Conservation (phyloP, 2,113 vertebrate genomes). For the Emydura subglobosa region DNA sequence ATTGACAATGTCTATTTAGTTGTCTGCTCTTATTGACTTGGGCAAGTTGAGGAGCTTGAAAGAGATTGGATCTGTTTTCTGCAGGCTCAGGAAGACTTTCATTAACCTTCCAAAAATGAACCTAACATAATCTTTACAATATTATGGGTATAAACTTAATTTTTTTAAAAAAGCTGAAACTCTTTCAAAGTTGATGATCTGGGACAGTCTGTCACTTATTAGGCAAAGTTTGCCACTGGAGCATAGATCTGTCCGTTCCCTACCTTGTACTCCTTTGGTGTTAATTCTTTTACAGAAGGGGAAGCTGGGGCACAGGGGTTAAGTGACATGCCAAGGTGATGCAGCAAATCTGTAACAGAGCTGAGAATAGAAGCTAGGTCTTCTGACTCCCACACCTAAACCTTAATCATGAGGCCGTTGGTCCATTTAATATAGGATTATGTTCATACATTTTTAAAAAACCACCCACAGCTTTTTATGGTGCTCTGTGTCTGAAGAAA, state of each 20-base stretch:
- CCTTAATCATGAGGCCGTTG: background rate
- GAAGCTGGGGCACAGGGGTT: background rate
- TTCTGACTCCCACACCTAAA: background rate
- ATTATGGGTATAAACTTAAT: accelerated
- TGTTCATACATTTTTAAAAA: accelerated
- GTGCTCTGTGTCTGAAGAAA: background rate
- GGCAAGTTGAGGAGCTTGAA: background rate
- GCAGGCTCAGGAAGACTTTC: background rate
- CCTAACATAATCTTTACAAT: accelerated
- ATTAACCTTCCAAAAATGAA: accelerated
- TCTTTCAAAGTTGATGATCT: accelerated
- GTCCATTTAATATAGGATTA: accelerated
- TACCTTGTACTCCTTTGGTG: accelerated
- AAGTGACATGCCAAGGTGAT: background rate
- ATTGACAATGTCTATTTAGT: background rate
- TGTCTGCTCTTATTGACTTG: background rate
- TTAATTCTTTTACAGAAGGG: background rate
- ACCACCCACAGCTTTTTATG: background rate
- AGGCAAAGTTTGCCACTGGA: background rate
- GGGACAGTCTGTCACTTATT: background rate
- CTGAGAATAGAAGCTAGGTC: accelerated
- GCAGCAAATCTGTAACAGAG: background rate
- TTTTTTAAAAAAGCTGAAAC: background rate
- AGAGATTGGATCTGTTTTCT: accelerated
- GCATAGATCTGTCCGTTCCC: background rate